Percentiles rank a stretch among this genome's conserved stretches.
These are phyloP conservation scores for Littorina saxatilis DNA, from an alignment of 1,140 invertebrate species.

Conservation along the genomic window DNA sequence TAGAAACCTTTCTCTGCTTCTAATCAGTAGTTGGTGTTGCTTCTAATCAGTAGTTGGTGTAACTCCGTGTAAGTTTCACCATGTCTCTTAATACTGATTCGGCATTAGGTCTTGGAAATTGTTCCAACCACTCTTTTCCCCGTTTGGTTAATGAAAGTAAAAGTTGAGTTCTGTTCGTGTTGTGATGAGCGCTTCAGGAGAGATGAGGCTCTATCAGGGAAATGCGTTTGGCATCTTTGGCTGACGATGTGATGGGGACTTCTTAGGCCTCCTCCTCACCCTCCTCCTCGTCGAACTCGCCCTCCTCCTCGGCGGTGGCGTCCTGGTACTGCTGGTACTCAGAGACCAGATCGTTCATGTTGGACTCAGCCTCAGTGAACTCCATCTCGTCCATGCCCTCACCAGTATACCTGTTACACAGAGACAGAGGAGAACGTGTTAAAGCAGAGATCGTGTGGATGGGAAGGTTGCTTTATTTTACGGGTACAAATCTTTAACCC, in stretches of 20 bases:
- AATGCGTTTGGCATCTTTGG: neutral
- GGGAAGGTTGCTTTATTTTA: no score
- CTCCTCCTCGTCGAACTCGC: constrained; percentile 87
- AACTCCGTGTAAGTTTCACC: no score
- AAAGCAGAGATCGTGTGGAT: no score
- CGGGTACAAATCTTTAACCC: no score
- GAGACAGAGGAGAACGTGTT: neutral
- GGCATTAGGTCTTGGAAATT: neutral
- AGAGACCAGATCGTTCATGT: constrained; percentile 91
- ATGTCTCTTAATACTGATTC: constrained; percentile 1
- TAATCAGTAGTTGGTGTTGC: neutral
- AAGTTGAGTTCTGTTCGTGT: neutral
- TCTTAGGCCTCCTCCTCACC: constrained; percentile 81
- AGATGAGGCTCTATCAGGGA: constrained; percentile 30
- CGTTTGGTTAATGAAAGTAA: neutral
- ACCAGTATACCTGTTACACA: constrained; percentile 77
- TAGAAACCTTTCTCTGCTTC: constrained; percentile 20
- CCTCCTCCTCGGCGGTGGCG: constrained; percentile 87
- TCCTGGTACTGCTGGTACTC: constrained; percentile 96
- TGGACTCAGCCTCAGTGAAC: constrained; percentile 76
- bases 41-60: no score
- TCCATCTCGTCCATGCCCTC: constrained; percentile 40
- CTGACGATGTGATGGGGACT: neutral
- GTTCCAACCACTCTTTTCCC: constrained; percentile 11
- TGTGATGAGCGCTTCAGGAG: no score